Evolutionary conservation across 2,113 vertebrate genomes (phyloP), one percentile per base, ranked within the genome.

Genomic region (Corythoichthys haematopterus): DNA sequence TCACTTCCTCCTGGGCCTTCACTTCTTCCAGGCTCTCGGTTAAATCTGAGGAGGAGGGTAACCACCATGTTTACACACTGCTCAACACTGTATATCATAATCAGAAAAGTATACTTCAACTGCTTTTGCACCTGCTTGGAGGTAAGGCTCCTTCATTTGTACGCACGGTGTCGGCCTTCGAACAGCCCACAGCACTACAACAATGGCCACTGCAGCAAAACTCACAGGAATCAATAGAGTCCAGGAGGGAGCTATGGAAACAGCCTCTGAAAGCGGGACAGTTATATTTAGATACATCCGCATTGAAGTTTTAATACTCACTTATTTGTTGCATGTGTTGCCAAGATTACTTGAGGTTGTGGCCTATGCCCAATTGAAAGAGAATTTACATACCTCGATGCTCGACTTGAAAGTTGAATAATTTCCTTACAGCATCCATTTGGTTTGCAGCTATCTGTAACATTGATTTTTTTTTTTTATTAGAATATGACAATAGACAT

Each of bases 391-490:
- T 82, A 91, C 91, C 87, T 86, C 74, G 66, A 4, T 2, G 56
- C 47, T 13, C 6, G 15, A 92, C 79, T 3, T 78, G 70, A 65
- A 93, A 60, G 10, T n/a, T 67, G 53, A 93, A 92, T 3, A n/a
- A 72, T 78, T 85, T 91, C 43, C 89, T 89, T 50, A 92, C 87
- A 2, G 92, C 88, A 69, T 93, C 91, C 46, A 88, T 63, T 66
- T 89, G 69, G 6, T 93, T 84, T 10, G 91, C 91, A 43, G 91
- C 91, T 68, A 93, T 88, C 92, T 93, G 75, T 13, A 53, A 69
- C 6, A 71, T 36, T 28, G 11, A 33, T 1, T 3, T 37, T n/a
- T 45, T 16, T 62, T 45, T n/a, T 10, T 62, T 0, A 33, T 33
- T 28, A 11, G n/a, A 3, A 53, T 16, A 28, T 55, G 7, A 55